Conservation (phyloP, 2,888 invertebrate species). For the Cynaeus angustus region DNA sequence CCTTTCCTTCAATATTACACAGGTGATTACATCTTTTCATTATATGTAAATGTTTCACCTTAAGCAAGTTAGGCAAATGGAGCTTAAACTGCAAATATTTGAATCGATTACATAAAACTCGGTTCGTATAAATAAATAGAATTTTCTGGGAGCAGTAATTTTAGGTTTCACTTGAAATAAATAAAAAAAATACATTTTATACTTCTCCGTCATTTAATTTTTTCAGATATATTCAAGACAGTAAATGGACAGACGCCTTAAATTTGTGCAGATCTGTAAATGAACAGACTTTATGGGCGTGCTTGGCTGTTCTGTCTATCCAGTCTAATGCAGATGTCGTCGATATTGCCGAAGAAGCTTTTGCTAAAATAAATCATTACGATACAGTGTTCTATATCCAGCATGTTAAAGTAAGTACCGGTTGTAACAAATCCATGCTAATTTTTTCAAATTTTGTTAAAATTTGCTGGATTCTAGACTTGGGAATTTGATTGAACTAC, state of each 20-base stretch:
- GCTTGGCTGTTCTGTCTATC: constrained; percentile 92
- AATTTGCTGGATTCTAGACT: too few species aligned
- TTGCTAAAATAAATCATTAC: constrained; percentile 89
- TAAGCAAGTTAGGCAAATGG: too few species aligned
- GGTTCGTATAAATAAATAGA: too few species aligned
- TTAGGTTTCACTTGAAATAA: too few species aligned
- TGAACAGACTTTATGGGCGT: constrained; percentile 90
- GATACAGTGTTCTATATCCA: constrained; percentile 92
- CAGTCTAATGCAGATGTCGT: constrained; percentile 84
- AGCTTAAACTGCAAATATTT: too few species aligned
- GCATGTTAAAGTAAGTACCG: constrained; percentile 79
- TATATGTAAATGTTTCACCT: too few species aligned
- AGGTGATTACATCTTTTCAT: constrained; percentile 58
- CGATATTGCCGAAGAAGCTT: constrained; percentile 95
- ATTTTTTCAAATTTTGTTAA: too few species aligned
- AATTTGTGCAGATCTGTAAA: constrained; percentile 68
- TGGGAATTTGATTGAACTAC: too few species aligned
- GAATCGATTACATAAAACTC: too few species aligned
- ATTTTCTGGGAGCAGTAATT: too few species aligned
- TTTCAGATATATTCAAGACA: constrained; percentile 79
- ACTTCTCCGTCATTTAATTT: constrained; percentile 53
- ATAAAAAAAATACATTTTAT: too few species aligned
- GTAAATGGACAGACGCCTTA: constrained; percentile 79
- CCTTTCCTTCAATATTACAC: constrained; percentile 78
- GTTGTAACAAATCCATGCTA: too few species aligned